phyloP scores from a whole-genome alignment of 2,888 invertebrate species.

The Apodemia zela region DNA sequence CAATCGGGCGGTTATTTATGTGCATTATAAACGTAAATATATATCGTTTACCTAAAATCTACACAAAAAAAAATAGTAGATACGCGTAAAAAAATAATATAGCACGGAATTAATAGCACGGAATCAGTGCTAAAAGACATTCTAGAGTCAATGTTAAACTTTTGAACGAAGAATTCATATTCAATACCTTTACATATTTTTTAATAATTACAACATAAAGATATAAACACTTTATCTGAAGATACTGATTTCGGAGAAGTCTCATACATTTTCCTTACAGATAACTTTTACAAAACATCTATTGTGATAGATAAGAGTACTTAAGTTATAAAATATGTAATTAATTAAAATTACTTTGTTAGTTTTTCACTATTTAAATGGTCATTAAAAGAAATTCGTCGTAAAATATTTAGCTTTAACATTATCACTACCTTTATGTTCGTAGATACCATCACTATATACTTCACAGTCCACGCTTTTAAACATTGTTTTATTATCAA shows the following conservation, averaged over 20 bases:
- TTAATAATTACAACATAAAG: neutral
- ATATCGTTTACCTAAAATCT: too few relatives aligned
- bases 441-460: constrained; percentile 1
- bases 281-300: constrained; percentile 2
- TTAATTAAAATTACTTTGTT: constrained; percentile 15
- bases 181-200: neutral
- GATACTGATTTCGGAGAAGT: neutral
- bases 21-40: too few relatives aligned
- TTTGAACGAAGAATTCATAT: neutral
- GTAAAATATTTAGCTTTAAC: constrained; percentile 21
- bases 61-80: too few relatives aligned
- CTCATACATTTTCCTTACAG: neutral
- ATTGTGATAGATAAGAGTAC: constrained; percentile 14
- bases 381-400: constrained; percentile 21
- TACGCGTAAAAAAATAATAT: too few relatives aligned
- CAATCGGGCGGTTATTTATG: too few relatives aligned
- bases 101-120: too few relatives aligned
- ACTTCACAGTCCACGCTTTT: neutral
- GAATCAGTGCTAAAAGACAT: too few relatives aligned
- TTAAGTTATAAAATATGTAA: constrained; percentile 21
- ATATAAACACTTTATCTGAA: neutral
- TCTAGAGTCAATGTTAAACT: too few relatives aligned
- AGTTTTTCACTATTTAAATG: constrained; percentile 15
- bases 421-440: constrained; percentile 4
- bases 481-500: neutral